phyloP scores from a whole-genome alignment of 35 echinoderm and acorn worm genomes.

The Lytechinus pictus region DNA sequence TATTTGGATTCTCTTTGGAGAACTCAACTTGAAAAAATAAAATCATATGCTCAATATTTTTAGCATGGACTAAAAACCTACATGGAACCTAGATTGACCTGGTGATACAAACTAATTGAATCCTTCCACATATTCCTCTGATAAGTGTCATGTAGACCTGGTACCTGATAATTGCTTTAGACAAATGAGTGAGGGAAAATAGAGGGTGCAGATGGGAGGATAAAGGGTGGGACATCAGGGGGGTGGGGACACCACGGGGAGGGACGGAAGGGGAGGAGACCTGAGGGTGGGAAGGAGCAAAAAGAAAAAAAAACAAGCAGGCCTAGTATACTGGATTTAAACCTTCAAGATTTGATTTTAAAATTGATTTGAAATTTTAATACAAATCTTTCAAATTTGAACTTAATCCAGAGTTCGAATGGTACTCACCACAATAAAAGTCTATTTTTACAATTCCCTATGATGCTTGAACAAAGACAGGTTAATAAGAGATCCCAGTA shows the following conservation, averaged over 20 bases:
- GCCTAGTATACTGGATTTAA: not conserved
- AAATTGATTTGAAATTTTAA: too few relatives aligned
- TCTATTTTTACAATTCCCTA: too few relatives aligned
- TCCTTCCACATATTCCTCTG: slow-evolving; percentile 3
- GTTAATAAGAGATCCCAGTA: too few relatives aligned
- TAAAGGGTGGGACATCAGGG: not conserved
- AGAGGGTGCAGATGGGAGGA: not conserved
- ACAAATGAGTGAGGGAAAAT: not conserved
- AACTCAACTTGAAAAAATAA: too few relatives aligned
- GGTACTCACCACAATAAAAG: too few relatives aligned
- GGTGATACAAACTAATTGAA: slow-evolving; percentile 2
- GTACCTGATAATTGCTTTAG: not conserved
- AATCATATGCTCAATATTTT: not conserved
- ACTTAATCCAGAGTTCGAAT: too few relatives aligned
- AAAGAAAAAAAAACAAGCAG: not conserved
- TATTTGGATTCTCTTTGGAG: too few relatives aligned
- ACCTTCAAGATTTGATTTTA: too few relatives aligned
- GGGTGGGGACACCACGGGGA: not conserved
- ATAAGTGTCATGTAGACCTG: not conserved
- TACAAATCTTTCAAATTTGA: too few relatives aligned
- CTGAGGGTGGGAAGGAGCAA: not conserved
- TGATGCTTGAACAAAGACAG: too few relatives aligned
- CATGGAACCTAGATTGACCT: not conserved
- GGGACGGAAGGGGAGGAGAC: not conserved
- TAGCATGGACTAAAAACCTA: not conserved